These are phyloP conservation scores for Euglossa dilemma DNA, from an alignment of 1,140 invertebrate genomes.

Conservation along the genomic window DNA sequence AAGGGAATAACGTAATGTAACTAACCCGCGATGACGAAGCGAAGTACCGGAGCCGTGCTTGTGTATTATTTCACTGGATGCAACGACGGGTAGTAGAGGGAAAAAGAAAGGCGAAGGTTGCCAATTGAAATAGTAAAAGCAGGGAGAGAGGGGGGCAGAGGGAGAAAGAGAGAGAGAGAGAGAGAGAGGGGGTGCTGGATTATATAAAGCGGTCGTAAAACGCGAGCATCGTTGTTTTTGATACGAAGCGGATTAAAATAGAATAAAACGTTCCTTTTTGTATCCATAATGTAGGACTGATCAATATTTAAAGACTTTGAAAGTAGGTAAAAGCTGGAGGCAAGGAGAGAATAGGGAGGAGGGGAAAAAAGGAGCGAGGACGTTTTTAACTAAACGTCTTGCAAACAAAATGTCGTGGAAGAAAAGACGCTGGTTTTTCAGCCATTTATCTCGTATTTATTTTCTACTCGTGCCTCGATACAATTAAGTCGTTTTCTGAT, in stretches of 20 bases:
- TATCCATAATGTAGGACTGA: neutral
- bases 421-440: neutral
- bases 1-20: constrained; percentile 4
- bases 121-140: constrained; percentile 3
- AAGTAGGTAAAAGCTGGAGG: neutral
- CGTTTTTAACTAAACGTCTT: neutral
- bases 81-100: neutral
- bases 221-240: neutral
- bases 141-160: neutral
- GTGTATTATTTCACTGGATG: constrained; percentile 16
- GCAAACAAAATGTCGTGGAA: neutral
- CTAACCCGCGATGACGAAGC: neutral
- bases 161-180: too few relatives aligned
- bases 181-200: neutral
- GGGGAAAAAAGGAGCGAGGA: neutral
- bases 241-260: neutral
- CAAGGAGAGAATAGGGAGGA: neutral
- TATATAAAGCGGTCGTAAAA: constrained; percentile 17
- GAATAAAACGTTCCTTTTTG: constrained; percentile 1
- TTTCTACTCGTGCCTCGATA: neutral
- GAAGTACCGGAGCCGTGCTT: neutral
- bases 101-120: neutral
- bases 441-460: neutral
- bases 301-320: constrained; percentile 2
- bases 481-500: constrained; percentile 3